A percentile compares a stretch with the other conserved stretches of the same genome.
These are phyloP conservation scores for Neolamprologus brichardi DNA, from an alignment of 2,113 vertebrate species.

Conservation along the genomic window DNA sequence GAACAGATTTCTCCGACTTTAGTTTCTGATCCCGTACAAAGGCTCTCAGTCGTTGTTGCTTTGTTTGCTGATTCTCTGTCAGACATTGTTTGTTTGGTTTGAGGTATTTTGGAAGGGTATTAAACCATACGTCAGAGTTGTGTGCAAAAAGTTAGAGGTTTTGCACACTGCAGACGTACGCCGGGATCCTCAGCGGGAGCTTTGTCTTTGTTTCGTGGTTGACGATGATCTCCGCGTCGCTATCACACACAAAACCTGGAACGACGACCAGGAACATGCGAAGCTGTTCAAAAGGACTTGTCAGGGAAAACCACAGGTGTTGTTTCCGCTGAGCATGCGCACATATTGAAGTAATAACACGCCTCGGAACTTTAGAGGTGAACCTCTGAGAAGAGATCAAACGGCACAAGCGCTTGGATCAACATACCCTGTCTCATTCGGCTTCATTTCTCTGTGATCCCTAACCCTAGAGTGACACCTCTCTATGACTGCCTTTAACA, in stretches of 20 bases:
- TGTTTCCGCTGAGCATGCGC: constrained; percentile 11
- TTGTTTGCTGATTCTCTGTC: constrained; percentile 56
- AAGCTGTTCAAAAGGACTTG: constrained; percentile 13
- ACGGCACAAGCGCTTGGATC: not conserved
- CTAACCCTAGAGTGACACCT: not conserved
- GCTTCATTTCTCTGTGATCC: constrained; percentile 16
- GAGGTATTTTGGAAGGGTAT: constrained; percentile 56
- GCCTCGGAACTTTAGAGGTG: constrained; percentile 66
- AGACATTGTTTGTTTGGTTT: constrained; percentile 62
- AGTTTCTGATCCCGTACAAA: constrained; percentile 56
- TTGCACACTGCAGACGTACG: constrained; percentile 9
- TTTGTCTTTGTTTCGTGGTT: constrained; percentile 49
- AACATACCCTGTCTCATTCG: constrained; percentile 5
- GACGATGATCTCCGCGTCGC: constrained; percentile 38
- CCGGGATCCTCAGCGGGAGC: constrained; percentile 24
- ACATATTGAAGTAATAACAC: constrained; percentile 14
- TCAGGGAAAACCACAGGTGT: constrained; percentile 13
- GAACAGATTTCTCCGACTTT: constrained; percentile 58
- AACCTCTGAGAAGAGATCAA: constrained; percentile 53
- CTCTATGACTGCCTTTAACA: not conserved
- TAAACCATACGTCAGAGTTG: constrained; percentile 45
- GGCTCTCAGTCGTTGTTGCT: constrained; percentile 18
- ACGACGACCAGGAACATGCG: not conserved
- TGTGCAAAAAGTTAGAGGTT: constrained; percentile 47
- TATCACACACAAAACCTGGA: constrained; percentile 26